Percentiles rank a stretch among this genome's conserved stretches.
These are phyloP conservation scores for Poeciliopsis gracilis DNA, from an alignment of 2,797 vertebrate genomes.

Conservation along the genomic window DNA sequence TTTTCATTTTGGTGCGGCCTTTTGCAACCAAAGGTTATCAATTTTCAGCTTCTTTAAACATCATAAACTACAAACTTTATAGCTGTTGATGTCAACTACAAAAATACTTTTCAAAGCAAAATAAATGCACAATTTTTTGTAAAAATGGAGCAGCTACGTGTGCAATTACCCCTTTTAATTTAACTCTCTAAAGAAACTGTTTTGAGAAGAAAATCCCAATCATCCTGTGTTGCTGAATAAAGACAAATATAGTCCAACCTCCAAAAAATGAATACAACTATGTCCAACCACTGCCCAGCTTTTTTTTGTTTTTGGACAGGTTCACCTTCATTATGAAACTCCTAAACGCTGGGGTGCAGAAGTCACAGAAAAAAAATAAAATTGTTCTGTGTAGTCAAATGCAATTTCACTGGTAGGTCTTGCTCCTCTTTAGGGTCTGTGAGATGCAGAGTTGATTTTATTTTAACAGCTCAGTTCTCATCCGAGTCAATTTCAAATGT, in stretches of 20 bases:
- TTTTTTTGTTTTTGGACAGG: not conserved
- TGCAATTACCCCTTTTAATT: not conserved
- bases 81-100: not conserved
- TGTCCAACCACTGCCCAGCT: not conserved
- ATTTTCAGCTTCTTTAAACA: not conserved
- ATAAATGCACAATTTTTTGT: not conserved
- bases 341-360: not conserved
- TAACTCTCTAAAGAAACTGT: not conserved
- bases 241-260: not conserved
- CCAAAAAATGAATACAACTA: not conserved
- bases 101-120: not conserved
- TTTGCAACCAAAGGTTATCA: not conserved
- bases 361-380: not conserved
- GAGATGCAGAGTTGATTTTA: not conserved
- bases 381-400: not conserved
- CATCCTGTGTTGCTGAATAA: not conserved
- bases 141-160: not conserved
- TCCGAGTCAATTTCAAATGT: conserved; percentile 26
- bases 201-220: not conserved
- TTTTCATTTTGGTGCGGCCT: not conserved
- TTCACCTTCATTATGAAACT: not conserved
- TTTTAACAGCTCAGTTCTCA: conserved; percentile 32
- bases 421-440: not conserved
- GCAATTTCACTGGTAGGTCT: not conserved
- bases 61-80: not conserved